These are phyloP conservation scores for Gymnoscelis rufifasciata DNA, from an alignment of 2,888 invertebrate species.

Conservation along the genomic window DNA sequence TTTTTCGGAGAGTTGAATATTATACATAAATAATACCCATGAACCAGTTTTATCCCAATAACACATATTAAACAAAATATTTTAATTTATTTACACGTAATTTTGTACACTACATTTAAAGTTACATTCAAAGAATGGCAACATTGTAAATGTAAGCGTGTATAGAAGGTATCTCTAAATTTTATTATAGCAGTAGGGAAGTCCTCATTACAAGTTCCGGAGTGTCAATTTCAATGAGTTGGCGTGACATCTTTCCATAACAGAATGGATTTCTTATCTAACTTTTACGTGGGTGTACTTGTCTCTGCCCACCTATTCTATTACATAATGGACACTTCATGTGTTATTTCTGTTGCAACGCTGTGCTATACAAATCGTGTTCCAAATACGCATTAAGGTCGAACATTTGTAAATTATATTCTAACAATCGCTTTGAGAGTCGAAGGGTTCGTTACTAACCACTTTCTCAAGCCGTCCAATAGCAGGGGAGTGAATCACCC, in stretches of 20 bases:
- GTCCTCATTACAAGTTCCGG: not conserved
- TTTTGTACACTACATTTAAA: no score
- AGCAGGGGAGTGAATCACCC: slow-evolving; percentile 28
- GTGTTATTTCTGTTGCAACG: not conserved
- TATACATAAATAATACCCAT: no score
- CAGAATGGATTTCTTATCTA: not conserved
- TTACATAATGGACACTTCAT: not conserved
- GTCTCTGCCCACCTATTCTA: not conserved
- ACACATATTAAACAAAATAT: no score
- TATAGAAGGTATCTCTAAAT: no score
- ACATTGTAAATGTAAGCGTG: no score
- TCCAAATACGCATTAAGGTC: not conserved
- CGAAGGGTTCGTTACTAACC: slow-evolving; percentile 18
- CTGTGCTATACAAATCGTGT: not conserved
- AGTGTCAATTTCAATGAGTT: not conserved
- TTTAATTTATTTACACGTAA: no score
- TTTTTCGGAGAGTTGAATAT: no score
- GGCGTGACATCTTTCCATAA: not conserved
- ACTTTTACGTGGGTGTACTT: not conserved
- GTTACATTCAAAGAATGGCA: no score
- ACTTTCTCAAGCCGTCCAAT: slow-evolving; percentile 29
- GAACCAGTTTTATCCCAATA: no score
- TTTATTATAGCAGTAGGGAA: not conserved
- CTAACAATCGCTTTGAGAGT: not conserved
- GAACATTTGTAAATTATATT: not conserved